phyloP scores from a whole-genome alignment of 2,888 invertebrate species.

The Lasioglossum oenotherae region DNA sequence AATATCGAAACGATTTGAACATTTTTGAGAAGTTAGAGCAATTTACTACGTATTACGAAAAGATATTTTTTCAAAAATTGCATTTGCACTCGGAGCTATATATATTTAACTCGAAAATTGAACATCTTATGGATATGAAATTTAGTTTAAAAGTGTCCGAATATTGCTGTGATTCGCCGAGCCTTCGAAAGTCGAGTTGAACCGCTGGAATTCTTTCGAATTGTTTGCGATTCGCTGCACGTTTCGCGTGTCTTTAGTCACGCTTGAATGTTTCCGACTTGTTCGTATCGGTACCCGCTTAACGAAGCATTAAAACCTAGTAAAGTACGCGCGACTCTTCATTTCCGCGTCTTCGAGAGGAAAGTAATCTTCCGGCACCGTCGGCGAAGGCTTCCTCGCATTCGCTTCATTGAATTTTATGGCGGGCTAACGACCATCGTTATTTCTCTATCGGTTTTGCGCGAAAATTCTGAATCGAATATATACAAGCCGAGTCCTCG shows the following conservation, averaged over 20 bases:
- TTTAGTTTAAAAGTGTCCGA: too few species aligned
- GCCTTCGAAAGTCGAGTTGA: background rate
- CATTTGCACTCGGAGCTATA: too few species aligned
- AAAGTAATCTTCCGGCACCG: slow-evolving; percentile 28
- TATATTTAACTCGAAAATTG: too few species aligned
- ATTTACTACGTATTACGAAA: too few species aligned
- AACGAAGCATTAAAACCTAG: background rate
- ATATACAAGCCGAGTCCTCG: slow-evolving; percentile 7
- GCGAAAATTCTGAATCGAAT: slow-evolving; percentile 29
- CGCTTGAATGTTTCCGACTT: background rate
- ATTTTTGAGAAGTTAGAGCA: too few species aligned
- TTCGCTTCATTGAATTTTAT: slow-evolving; percentile 31
- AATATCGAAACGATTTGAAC: too few species aligned
- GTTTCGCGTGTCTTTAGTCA: background rate
- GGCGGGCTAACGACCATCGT: slow-evolving; percentile 50
- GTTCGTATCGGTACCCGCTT: slow-evolving; percentile 7
- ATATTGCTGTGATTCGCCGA: too few species aligned
- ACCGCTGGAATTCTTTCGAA: background rate
- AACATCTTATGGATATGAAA: too few species aligned
- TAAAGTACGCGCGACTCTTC: slow-evolving; percentile 22
- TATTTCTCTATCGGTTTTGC: slow-evolving; percentile 30
- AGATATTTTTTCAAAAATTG: too few species aligned
- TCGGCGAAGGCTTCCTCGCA: slow-evolving; percentile 13
- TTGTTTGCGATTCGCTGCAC: background rate
- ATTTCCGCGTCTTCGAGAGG: slow-evolving; percentile 39